A percentile compares a stretch with the other conserved stretches of the same genome.
These are phyloP conservation scores for Atethmia centrago DNA, from an alignment of 2,888 invertebrate genomes.

Conservation along the genomic window DNA sequence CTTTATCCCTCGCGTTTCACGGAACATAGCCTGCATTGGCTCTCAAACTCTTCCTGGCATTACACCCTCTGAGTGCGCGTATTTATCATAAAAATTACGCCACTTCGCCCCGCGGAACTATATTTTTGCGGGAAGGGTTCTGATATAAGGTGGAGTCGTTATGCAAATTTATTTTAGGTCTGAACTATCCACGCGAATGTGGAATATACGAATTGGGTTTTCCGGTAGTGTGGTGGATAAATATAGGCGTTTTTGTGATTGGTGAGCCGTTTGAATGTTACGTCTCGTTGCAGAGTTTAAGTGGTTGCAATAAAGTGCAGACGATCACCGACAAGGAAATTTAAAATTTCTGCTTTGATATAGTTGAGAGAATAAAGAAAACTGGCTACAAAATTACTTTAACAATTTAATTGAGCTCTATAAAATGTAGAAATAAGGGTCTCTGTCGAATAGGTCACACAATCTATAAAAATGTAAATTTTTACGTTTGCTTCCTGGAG, in stretches of 20 bases:
- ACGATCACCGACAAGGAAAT: constrained; percentile 4
- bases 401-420: constrained; percentile 38
- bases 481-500: constrained; percentile 26
- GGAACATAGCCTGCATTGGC: constrained; percentile 43
- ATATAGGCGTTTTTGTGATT: constrained; percentile 49
- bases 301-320: constrained; percentile 37
- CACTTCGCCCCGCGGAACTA: constrained; percentile 65
- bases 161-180: constrained; percentile 70
- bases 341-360: constrained; percentile 14
- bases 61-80: constrained; percentile 52
- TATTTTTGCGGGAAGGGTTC: constrained; percentile 56
- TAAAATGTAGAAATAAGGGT: constrained; percentile 44
- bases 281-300: neutral
- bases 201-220: constrained; percentile 63
- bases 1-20: constrained; percentile 44
- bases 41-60: constrained; percentile 44
- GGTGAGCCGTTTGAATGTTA: neutral
- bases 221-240: constrained; percentile 48
- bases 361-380: constrained; percentile 10
- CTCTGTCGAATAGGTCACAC: constrained; percentile 38
- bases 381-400: constrained; percentile 24
- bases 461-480: constrained; percentile 57
- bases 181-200: constrained; percentile 53
- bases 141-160: constrained; percentile 66
- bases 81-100: constrained; percentile 74